A percentile compares a stretch with the other conserved stretches of the same genome.
Conservation (phyloP, 2,797 vertebrate species). For the Morelia viridis region DNA sequence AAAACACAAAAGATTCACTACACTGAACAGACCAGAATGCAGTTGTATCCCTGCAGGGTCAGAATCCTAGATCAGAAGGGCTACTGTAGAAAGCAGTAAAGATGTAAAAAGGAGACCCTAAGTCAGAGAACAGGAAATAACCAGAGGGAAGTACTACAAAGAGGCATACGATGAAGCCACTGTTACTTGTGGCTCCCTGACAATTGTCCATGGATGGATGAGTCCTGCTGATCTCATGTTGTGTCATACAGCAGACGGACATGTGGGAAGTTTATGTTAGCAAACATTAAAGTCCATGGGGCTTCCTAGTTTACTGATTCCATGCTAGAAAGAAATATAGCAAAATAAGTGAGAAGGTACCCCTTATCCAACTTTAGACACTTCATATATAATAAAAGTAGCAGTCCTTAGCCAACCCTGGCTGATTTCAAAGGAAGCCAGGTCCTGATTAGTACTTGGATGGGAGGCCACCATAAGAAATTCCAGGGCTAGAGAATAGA, state of each 20-base stretch:
- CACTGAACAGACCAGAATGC: not conserved
- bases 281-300: not conserved
- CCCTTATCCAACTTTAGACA: no score
- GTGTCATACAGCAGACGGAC: not conserved
- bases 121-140: not conserved
- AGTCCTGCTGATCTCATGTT: not conserved
- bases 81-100: not conserved
- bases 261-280: no score
- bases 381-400: no score
- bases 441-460: no score
- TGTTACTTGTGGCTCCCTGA: not conserved
- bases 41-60: not conserved
- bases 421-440: no score
- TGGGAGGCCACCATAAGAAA: no score
- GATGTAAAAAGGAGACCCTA: not conserved
- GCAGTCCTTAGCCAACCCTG: no score
- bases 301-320: not conserved
- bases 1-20: not conserved
- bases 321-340: not conserved
- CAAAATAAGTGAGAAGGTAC: no score
- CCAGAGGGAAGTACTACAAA: not conserved
- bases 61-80: not conserved
- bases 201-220: not conserved
- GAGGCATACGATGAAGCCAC: no score
- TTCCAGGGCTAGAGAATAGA: no score